Evolutionary conservation across 2,888 invertebrate genomes (phyloP).

Genomic region (Dichetophora obliterata): DNA sequence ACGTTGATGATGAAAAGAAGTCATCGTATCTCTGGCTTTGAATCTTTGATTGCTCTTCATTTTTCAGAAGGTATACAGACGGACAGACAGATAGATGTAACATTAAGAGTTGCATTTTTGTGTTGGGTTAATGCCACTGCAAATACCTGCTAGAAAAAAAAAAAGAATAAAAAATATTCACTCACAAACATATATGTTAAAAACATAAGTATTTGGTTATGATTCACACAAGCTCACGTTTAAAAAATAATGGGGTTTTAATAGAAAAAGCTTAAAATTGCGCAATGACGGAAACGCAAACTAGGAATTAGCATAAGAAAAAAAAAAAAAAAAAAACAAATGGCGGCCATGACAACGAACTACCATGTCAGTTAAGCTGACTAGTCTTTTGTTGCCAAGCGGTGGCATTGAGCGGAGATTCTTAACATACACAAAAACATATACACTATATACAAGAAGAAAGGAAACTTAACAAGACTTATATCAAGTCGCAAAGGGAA

Average conservation of each 20-base stretch:
- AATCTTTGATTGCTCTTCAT: conserved; percentile 53
- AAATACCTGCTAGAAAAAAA: neutral
- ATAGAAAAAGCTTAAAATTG: neutral
- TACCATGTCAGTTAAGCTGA: too few relatives aligned
- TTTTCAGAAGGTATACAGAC: neutral
- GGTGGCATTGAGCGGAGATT: too few relatives aligned
- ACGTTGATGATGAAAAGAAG: conserved; percentile 35
- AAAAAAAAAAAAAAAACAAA: neutral
- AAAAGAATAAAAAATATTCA: neutral
- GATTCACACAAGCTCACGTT: neutral
- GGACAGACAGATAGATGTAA: neutral
- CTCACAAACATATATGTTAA: neutral
- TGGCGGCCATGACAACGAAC: neutral
- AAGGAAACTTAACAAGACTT: too few relatives aligned
- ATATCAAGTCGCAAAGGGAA: too few relatives aligned
- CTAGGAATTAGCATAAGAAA: neutral
- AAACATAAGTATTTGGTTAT: too few relatives aligned
- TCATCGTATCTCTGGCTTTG: conserved; percentile 52
- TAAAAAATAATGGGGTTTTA: neutral
- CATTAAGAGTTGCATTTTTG: too few relatives aligned
- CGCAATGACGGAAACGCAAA: neutral
- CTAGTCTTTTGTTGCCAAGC: too few relatives aligned
- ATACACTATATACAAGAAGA: too few relatives aligned
- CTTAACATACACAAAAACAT: too few relatives aligned
- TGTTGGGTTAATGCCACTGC: conserved; percentile 10